Evolutionary conservation across 2,797 vertebrate genomes (phyloP).

Genomic region (Neoniphon sammara): DNA sequence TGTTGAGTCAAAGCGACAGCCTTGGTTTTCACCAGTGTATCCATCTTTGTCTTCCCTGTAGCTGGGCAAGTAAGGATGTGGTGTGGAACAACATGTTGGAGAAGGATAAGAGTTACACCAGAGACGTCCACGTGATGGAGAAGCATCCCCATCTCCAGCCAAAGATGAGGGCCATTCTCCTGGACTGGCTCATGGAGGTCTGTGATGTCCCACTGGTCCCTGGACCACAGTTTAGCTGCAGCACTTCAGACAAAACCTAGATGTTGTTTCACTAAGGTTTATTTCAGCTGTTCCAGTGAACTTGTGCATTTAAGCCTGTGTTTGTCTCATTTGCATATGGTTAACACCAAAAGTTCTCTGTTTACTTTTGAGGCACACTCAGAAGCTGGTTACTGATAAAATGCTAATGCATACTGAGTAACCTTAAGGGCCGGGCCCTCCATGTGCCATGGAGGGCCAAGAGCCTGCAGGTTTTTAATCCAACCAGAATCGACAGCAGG

Average conservation of each 20-base stretch:
- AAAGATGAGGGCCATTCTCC: conserved; percentile 93
- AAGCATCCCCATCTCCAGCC: conserved; percentile 94
- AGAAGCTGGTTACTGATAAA: neutral
- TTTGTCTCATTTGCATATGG: too few relatives aligned
- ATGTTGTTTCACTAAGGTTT: neutral
- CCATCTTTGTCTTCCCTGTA: conserved; percentile 55
- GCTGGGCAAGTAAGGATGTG: conserved; percentile 95
- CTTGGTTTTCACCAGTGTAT: neutral
- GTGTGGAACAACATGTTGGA: conserved; percentile 95
- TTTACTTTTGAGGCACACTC: too few relatives aligned
- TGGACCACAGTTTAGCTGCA: neutral
- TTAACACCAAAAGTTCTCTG: too few relatives aligned
- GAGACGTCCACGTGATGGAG: conserved; percentile 88
- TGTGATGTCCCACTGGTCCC: conserved; percentile 45
- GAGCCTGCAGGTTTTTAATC: too few relatives aligned
- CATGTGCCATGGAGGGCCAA: too few relatives aligned
- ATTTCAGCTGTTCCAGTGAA: neutral
- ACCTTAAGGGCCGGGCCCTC: too few relatives aligned
- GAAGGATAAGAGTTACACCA: conserved; percentile 89
- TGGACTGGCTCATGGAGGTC: conserved; percentile 99
- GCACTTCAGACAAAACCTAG: neutral
- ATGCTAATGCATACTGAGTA: neutral
- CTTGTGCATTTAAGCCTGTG: neutral
- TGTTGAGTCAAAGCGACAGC: neutral
- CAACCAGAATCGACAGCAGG: too few relatives aligned